Percentiles rank a stretch among this genome's conserved stretches.
These are phyloP conservation scores for Heterotis niloticus DNA, from an alignment of 2,113 vertebrate species.

Conservation along the genomic window DNA sequence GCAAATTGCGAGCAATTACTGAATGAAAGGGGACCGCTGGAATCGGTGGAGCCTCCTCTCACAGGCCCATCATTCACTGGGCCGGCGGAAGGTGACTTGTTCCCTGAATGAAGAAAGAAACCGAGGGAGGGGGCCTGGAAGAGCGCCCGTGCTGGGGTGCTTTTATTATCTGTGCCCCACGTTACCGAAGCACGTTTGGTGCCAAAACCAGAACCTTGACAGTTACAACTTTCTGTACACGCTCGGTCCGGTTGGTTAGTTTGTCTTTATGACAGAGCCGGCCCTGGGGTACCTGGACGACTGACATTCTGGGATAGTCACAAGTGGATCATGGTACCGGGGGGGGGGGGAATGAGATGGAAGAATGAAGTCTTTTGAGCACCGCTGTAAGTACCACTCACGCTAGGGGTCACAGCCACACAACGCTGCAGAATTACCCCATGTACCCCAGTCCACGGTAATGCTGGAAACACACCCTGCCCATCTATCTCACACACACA, in stretches of 20 bases:
- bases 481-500: too few relatives aligned
- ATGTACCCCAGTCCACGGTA: too few relatives aligned
- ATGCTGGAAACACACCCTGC: neutral
- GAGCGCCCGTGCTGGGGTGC: slow-evolving; percentile 31
- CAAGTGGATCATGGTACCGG: neutral
- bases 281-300: too few relatives aligned
- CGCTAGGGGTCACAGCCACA: too few relatives aligned
- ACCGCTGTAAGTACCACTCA: neutral
- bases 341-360: neutral
- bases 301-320: neutral
- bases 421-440: too few relatives aligned
- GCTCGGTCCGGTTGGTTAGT: slow-evolving; percentile 59
- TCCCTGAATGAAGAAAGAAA: slow-evolving; percentile 52
- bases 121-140: slow-evolving; percentile 29
- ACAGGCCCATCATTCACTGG: slow-evolving; percentile 64
- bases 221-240: slow-evolving; percentile 48
- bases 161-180: slow-evolving; percentile 68
- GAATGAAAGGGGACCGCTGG: slow-evolving; percentile 61
- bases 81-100: slow-evolving; percentile 55
- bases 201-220: slow-evolving; percentile 63
- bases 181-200: slow-evolving; percentile 61
- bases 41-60: slow-evolving; percentile 58
- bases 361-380: too few relatives aligned
- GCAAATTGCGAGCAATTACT: slow-evolving; percentile 66
- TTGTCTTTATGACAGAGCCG: neutral